Percentiles rank a stretch among this genome's conserved stretches.
Evolutionary conservation across 2,113 vertebrate genomes (phyloP).

Genomic region (Redunca redunca): DNA sequence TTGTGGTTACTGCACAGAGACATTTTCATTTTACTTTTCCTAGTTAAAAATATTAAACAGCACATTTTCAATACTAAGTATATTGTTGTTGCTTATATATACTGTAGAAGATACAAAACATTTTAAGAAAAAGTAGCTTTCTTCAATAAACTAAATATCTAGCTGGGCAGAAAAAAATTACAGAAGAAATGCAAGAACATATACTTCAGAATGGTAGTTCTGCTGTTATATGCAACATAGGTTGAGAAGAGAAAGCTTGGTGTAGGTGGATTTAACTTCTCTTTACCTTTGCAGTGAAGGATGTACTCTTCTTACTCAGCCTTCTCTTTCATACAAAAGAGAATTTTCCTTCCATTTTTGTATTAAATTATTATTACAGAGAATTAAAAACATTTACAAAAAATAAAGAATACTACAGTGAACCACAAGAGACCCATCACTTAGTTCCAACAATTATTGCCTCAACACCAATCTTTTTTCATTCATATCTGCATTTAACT

Average conservation of each 20-base stretch:
- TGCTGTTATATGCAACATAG: not conserved
- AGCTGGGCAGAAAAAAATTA: not conserved
- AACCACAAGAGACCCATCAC: not conserved
- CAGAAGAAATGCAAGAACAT: not conserved
- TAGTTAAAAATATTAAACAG: not conserved
- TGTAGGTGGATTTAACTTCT: not conserved
- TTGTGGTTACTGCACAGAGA: not conserved
- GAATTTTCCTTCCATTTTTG: not conserved
- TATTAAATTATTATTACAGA: not conserved
- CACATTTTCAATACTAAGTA: not conserved
- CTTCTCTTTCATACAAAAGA: not conserved
- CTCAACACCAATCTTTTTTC: not conserved
- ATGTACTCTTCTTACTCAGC: not conserved
- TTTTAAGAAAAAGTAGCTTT: not conserved
- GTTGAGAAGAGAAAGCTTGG: not conserved
- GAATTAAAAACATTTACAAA: not conserved
- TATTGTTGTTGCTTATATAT: not conserved
- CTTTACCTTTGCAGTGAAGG: not conserved
- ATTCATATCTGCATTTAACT: not conserved
- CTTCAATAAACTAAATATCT: not conserved
- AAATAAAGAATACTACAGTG: not conserved
- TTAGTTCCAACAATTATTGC: not conserved
- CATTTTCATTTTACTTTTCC: not conserved
- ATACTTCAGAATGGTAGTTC: not conserved
- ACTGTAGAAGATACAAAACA: not conserved